Percentiles rank a stretch among this genome's conserved stretches.
Evolutionary conservation across 2,113 vertebrate genomes (phyloP).

Genomic region (Prochilodus magdalenae): DNA sequence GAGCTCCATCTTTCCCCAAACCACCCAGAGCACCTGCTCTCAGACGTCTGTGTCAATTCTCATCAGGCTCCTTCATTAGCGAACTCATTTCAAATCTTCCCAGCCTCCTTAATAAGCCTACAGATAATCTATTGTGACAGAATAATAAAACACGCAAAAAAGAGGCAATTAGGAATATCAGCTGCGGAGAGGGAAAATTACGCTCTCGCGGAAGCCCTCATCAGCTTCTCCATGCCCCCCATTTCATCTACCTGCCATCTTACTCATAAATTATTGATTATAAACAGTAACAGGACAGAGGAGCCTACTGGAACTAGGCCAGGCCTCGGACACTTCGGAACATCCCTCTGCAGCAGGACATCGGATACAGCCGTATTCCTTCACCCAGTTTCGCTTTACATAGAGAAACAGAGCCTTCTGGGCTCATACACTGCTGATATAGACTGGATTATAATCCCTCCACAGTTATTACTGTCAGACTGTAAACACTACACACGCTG

Average conservation of each 20-base stretch:
- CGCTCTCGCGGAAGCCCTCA: conserved; percentile 59
- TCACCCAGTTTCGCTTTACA: too few species aligned
- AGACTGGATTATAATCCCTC: too few species aligned
- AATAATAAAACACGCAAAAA: conserved; percentile 72
- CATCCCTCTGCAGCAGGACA: too few species aligned
- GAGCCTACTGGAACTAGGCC: conserved; percentile 47
- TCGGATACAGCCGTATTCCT: too few species aligned
- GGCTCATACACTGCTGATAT: too few species aligned
- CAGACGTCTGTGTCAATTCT: conserved; percentile 59
- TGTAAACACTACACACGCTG: too few species aligned
- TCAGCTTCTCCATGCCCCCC: conserved; percentile 59
- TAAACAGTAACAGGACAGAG: conserved; percentile 56
- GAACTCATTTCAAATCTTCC: conserved; percentile 63
- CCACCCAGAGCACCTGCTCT: conserved; percentile 39
- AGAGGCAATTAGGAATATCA: conserved; percentile 66
- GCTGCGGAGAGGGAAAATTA: conserved; percentile 71
- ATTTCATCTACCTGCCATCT: conserved; percentile 57
- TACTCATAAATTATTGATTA: conserved; percentile 64
- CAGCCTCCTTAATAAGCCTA: conserved; percentile 67
- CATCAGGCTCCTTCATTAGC: conserved; percentile 59
- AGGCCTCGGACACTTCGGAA: too few species aligned
- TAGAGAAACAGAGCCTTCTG: neutral
- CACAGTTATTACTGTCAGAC: too few species aligned
- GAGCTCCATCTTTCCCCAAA: neutral
- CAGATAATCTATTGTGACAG: conserved; percentile 72